Evolutionary conservation across 2,888 invertebrate species (phyloP), one percentile per base, ranked within the genome.

Genomic region (Oxyscelio sp.): DNA sequence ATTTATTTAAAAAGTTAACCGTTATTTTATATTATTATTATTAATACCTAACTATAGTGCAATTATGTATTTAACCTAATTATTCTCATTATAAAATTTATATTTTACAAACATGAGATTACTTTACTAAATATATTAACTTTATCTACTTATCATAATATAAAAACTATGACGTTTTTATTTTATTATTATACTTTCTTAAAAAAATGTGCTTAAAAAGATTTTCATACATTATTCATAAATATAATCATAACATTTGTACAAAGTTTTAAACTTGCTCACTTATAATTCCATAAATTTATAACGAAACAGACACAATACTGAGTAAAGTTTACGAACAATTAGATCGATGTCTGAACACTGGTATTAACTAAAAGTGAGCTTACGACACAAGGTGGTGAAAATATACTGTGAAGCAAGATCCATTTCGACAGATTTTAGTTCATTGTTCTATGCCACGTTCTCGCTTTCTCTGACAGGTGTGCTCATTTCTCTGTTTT

Each of bases 401-500:
- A 74, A 65, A 65, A 81, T 80, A 65, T 31, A 74, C 65, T 45
- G 73, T 63, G 24, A 59, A 50, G 68, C 68, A 80, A 63, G 77
- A 63, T 65, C 73, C 77, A 71, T 81, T 80, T 83, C 59, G 38
- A 71, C 59, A 61, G 75, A 54, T 84, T 77, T 74, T 66, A 56
- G 17, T 40, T 40, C 63, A 70, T 75, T 83, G 68, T 70, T 74
- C 73, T 61, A n/a, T 15, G 58, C 50, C 13, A 52, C 61, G 63
- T 43, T 80, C 56, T 58, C 58, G 48, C 63, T 66, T 50, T 66
- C 68, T 59, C 81, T 85, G 54, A 85, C 58, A 27, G 43, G 48
- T 50, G 13, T 63, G 68, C 61, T 80, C 43, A 66, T 73, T 73
- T 84, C 77, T 59, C 65, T 81, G 80, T 80, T 92, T 34, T 89